Evolutionary conservation across 2,113 vertebrate genomes (phyloP).

Genomic region (Myiozetetes cayanensis): DNA sequence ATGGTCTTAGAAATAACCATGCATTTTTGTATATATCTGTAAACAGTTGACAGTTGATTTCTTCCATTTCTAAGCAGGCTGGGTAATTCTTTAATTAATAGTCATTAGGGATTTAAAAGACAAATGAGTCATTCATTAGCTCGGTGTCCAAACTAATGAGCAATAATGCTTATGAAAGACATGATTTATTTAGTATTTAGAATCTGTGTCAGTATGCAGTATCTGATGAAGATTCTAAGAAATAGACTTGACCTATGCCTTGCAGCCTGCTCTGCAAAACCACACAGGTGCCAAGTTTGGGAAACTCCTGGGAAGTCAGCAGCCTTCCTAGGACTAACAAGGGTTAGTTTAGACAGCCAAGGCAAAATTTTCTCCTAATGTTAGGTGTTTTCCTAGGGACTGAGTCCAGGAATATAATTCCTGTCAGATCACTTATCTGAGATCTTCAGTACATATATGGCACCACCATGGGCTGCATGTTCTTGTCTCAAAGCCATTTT

Average conservation of each 20-base stretch:
- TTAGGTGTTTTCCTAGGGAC: not conserved
- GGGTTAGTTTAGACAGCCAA: not conserved
- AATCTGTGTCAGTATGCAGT: not conserved
- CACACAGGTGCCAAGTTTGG: not conserved
- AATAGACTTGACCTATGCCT: not conserved
- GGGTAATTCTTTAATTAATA: slow-evolving; percentile 54
- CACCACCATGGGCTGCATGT: rapidly evolving
- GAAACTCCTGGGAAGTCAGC: not conserved
- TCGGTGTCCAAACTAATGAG: slow-evolving; percentile 54
- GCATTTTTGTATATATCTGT: slow-evolving; percentile 8
- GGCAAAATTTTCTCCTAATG: not conserved
- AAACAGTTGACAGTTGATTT: slow-evolving; percentile 23
- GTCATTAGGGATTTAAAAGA: slow-evolving; percentile 60
- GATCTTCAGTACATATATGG: not conserved
- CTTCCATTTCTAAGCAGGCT: slow-evolving; percentile 4
- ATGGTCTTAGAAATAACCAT: not conserved
- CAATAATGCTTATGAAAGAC: slow-evolving; percentile 61
- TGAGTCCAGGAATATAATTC: not conserved
- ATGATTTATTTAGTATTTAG: slow-evolving; percentile 63
- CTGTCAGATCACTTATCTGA: not conserved
- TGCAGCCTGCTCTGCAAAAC: not conserved
- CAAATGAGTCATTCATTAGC: slow-evolving; percentile 63
- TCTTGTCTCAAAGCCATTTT: not conserved
- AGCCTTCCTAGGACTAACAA: not conserved
- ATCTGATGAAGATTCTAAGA: slow-evolving; percentile 6